Base-by-base conservation (phyloP, 2,113 vertebrate genomes). In the Triplophysa siluroides region DNA sequence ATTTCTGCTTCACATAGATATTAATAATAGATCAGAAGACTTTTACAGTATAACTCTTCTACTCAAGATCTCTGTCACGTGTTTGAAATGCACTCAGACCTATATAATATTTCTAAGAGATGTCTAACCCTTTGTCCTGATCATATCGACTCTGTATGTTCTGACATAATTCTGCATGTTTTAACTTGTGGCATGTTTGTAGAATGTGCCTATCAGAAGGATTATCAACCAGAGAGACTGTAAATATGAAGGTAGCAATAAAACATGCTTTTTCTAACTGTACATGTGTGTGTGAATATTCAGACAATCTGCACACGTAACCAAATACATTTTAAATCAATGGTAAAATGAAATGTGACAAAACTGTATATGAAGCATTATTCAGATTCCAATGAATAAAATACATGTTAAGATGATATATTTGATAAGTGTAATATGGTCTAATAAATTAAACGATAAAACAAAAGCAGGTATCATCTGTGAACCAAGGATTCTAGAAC, bases 231-330 rank as follows among this genome's bases (percentile, higher is more conserved):
- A n/a, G 18, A 56, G 45, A 11, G 9, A 45, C 13, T 75, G 16
- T 43, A 61, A 60, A 72, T 74, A 69, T 26, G 16, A 70, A 23
- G 45, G 13, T 16, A 52, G 7, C 5, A 70, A 54, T 70, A 75
- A 75, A 75, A 75, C 58, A 62, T 75, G 58, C 58, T 29, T 13
- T 47, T 26, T 75, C 41, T 41, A 62, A 26, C 41, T 12, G 50
- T 13, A 14, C 24, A 0, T 60, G 19, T 61, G 26, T 61, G 54
- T 60, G 2, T 56, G 54, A 56, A 8, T 47, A 47, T 47, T 47
- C 7, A 47, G 45, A 47, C 45, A 47, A 47, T 47, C 9, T 47
- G 45, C 12, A 47, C 45, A 47, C 9, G 1, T 47, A 47, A 47
- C 45, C 2, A 10, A 47, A 2, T 47, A 47, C 9, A 50, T 10